Percentiles rank a stretch among this genome's conserved stretches.
These are phyloP conservation scores for Geophilus truncorum DNA, from an alignment of 2,888 invertebrate genomes.

Conservation along the genomic window DNA sequence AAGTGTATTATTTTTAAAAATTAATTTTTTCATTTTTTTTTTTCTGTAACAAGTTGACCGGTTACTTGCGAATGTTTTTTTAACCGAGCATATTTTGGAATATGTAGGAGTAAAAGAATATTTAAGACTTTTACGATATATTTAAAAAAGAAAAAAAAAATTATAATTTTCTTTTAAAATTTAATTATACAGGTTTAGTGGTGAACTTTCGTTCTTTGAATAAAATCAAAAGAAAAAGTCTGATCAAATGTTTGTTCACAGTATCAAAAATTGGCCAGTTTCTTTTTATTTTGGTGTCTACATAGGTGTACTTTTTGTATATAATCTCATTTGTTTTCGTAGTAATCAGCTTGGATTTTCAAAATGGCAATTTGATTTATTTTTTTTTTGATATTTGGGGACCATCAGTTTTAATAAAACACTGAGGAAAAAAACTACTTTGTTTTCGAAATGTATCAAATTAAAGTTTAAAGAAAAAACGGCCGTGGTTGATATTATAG, in stretches of 20 bases:
- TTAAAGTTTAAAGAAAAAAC: neutral
- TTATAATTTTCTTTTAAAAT: neutral
- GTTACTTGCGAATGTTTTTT: neutral
- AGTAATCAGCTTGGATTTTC: neutral
- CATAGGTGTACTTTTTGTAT: neutral
- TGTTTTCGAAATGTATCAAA: too few species aligned
- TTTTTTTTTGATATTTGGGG: neutral
- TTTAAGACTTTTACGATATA: neutral
- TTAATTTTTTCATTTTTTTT: neutral
- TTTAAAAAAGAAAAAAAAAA: neutral
- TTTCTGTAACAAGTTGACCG: neutral
- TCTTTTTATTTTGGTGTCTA: neutral
- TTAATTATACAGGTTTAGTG: neutral
- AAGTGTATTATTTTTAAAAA: neutral
- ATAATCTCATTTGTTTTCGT: neutral
- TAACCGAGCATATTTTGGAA: neutral
- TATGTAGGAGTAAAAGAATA: neutral
- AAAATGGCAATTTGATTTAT: too few species aligned
- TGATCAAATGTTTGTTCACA: neutral
- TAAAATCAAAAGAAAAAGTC: neutral
- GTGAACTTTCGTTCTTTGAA: neutral
- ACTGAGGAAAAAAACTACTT: neutral
- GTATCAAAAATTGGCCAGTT: neutral
- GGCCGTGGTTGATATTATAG: neutral
- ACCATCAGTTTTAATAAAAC: neutral